A percentile compares a stretch with the other conserved stretches of the same genome.
These are phyloP conservation scores for Dolomedes plantarius DNA, from an alignment of 2,888 invertebrate genomes.

Conservation along the genomic window DNA sequence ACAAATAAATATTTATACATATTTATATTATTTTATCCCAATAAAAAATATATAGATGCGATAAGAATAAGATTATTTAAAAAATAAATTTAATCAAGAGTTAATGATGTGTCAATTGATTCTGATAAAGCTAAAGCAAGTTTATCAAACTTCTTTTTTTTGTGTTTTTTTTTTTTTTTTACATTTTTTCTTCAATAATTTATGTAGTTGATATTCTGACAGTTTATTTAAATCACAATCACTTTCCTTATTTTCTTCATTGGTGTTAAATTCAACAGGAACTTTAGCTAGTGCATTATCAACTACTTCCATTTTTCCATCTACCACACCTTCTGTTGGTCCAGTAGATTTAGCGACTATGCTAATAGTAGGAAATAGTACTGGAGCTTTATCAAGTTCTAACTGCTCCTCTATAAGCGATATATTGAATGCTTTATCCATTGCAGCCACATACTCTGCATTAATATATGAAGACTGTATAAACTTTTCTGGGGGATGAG, in stretches of 20 bases:
- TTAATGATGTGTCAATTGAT: conserved; percentile 23
- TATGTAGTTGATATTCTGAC: conserved; percentile 78
- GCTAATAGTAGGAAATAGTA: conserved; percentile 66
- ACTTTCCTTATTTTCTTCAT: conserved; percentile 81
- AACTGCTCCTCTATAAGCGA: conserved; percentile 83
- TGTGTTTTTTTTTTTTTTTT: conserved; percentile 85
- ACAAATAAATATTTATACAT: too few relatives aligned
- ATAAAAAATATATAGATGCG: too few relatives aligned
- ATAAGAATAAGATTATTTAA: too few relatives aligned
- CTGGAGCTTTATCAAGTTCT: conserved; percentile 53
- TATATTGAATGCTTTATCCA: conserved; percentile 85
- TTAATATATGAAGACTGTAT: conserved; percentile 81
- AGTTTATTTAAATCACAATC: conserved; percentile 83
- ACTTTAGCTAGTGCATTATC: conserved; percentile 77
- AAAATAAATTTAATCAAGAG: neutral
- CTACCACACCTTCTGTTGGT: conserved; percentile 78
- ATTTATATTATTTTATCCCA: too few relatives aligned
- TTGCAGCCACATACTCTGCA: conserved; percentile 86
- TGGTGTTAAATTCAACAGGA: conserved; percentile 71
- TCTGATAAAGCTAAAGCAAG: conserved; percentile 27
- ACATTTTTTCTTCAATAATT: conserved; percentile 81
- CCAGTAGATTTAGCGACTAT: conserved; percentile 70
- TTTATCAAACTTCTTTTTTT: conserved; percentile 75
- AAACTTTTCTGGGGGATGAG: conserved; percentile 88
- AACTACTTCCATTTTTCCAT: conserved; percentile 81